Evolutionary conservation across 2,113 vertebrate species (phyloP), one percentile per base, ranked within the genome.

Genomic region (Ibidorhyncha struthersii): DNA sequence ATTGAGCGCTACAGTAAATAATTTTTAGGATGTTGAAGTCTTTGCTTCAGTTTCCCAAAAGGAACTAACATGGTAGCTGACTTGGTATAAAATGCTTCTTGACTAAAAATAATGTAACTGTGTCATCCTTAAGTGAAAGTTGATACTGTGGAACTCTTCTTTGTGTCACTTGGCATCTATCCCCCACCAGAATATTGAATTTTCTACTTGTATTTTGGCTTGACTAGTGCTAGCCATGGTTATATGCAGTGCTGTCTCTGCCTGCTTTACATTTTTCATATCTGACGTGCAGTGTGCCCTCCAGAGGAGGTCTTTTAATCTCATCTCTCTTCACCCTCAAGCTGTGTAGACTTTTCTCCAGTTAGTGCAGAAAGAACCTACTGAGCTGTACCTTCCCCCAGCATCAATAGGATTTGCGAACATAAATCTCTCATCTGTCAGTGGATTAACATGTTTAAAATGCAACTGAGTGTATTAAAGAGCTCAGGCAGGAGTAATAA

Each of bases 401-500:
- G 52, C 56, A 49, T 76, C 72, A 58, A 19, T 32, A 72, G 84
- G 73, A 87, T 96, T 94, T 91, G 82, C 86, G 66, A 80, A 3
- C 20, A 14, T 56, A 84, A 95, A 77, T 92, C 77, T 83, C 72
- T 95, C 80, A 82, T 86, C 92, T 74, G 9, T 93, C 80, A 84
- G 7, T 84, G 95, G 92, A 93, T 93, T 90, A 95, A 52, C 47
- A 6, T 93, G 63, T 94, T 92, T 89, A 63, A 81, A 90, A 92
- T 83, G 72, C 72, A 81, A 3, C 49, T 59, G 80, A 67, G 77
- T 71, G 61, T 80, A 82, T 96, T 81, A 91, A 86, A 78, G 45
- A 79, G 65, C 82, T 90, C 38, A 67, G 52, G 72, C 69, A 5
- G 14, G 52, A 56, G 47, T 86, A 83, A 82, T 90, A 59, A 62